Base-by-base conservation (phyloP, 1,140 invertebrate species). In the Platorchestia sp. region DNA sequence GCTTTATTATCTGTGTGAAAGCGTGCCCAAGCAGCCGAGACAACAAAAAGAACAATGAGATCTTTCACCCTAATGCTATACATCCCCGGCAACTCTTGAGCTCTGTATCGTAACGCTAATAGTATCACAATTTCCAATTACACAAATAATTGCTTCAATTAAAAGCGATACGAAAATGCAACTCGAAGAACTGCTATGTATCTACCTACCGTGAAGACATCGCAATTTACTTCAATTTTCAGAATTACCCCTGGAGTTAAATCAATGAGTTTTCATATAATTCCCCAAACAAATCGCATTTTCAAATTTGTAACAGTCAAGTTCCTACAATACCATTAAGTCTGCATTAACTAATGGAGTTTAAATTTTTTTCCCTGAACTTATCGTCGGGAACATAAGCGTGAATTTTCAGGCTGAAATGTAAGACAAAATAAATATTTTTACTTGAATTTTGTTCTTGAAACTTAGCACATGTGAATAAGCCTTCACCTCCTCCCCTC, bases 1-100 rank as follows among this genome's bases (percentile, higher is more conserved):
- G 59, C 27, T 75, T 75, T 75, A 75, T 75, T 75, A 75, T 75
- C 59, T 75, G 59, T 75, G 59, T 75, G 59, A 75, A 75, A 75
- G 59, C 59, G 59, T 75, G 59, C 59, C 59, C 59, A 75, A 75
- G 27, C 59, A 75, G 59, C 59, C 27, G 59, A 75, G 59, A 75
- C 59, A 75, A 75, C 7, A 75, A 27, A 75, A 75, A 75, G 59
- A 75, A 75, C 59, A 75, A 75, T 75, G 59, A 75, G 59, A 75
- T 75, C 59, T 75, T 36, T 36, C 59, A 19, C 59, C 14, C 59
- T 75, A 75, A 75, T 3, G 36, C 59, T 75, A 75, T 36, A 75
- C 59, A 75, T 27, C 59, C 27, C 59, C 27, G 59, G 10, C 59
- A 10, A 22, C 36, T 75, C 59, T 75, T 75, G 59, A 75, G 59